Evolutionary conservation across 2,113 vertebrate species (phyloP).

Genomic region (Larimichthys polyactis): DNA sequence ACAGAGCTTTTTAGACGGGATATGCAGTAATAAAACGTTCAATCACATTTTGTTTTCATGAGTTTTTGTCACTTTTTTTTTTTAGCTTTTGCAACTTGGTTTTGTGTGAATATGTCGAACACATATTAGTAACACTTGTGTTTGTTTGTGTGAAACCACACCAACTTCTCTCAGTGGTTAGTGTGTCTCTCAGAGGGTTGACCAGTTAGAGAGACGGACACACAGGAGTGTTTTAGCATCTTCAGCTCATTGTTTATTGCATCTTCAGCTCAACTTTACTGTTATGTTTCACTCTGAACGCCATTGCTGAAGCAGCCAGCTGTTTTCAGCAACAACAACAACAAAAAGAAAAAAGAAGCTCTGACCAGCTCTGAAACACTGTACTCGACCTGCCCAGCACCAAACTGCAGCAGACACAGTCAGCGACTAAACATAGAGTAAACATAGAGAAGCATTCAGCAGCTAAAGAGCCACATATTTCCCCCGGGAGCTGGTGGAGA

Average conservation of each 20-base stretch:
- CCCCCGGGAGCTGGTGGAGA: too few relatives aligned
- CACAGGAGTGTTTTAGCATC: not conserved
- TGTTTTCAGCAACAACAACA: too few relatives aligned
- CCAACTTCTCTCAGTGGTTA: not conserved
- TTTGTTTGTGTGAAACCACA: not conserved
- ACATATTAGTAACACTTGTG: not conserved
- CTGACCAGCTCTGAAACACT: not conserved
- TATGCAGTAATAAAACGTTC: not conserved
- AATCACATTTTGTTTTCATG: not conserved
- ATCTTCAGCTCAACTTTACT: not conserved
- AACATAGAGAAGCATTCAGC: too few relatives aligned
- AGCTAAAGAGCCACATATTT: too few relatives aligned
- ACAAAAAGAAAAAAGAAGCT: not conserved
- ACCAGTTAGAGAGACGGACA: not conserved
- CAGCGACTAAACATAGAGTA: too few relatives aligned
- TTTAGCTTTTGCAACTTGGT: not conserved
- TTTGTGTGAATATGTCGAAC: not conserved
- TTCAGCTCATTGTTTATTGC: not conserved
- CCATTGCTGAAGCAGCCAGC: not conserved
- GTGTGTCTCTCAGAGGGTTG: slow-evolving; percentile 7
- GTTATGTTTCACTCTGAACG: not conserved
- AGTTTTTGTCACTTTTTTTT: not conserved
- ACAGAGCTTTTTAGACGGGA: not conserved
- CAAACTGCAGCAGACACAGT: too few relatives aligned
- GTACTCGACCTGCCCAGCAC: not conserved